Percentiles rank a stretch among this genome's conserved stretches.
These are phyloP conservation scores for Potorous gilbertii DNA, from an alignment of 2,797 vertebrate species.

Conservation along the genomic window DNA sequence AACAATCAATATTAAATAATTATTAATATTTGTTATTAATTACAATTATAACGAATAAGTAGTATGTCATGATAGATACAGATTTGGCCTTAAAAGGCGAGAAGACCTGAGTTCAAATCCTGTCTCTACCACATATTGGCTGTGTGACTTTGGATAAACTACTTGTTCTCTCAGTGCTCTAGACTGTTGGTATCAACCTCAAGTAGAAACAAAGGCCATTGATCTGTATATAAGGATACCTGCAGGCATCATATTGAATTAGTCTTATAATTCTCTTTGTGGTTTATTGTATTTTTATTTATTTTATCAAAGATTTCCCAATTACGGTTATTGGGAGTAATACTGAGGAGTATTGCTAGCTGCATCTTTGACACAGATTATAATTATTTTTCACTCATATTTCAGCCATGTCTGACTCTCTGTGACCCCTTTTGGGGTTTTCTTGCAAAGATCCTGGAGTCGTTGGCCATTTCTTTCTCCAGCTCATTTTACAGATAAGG, in stretches of 20 bases:
- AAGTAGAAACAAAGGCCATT: neutral
- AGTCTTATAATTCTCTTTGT: neutral
- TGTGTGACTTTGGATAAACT: neutral
- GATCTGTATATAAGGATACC: neutral
- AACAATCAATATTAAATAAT: constrained; percentile 17
- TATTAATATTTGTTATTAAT: constrained; percentile 10
- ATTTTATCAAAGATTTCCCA: neutral
- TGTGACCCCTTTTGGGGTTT: neutral
- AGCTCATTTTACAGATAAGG: neutral
- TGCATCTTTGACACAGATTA: neutral
- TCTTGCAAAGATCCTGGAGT: neutral
- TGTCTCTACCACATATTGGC: neutral
- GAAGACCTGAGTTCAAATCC: neutral
- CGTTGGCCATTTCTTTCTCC: neutral
- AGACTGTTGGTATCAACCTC: neutral
- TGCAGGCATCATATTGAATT: neutral
- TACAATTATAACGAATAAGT: neutral
- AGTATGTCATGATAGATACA: neutral
- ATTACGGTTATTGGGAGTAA: neutral
- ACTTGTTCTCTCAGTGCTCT: neutral
- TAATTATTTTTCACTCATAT: neutral
- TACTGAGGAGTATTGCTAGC: no score
- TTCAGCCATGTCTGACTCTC: neutral
- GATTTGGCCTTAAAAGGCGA: neutral
- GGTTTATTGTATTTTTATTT: neutral